These are phyloP conservation scores for Proisotoma minuta DNA, from an alignment of 2,888 invertebrate species.

Conservation along the genomic window DNA sequence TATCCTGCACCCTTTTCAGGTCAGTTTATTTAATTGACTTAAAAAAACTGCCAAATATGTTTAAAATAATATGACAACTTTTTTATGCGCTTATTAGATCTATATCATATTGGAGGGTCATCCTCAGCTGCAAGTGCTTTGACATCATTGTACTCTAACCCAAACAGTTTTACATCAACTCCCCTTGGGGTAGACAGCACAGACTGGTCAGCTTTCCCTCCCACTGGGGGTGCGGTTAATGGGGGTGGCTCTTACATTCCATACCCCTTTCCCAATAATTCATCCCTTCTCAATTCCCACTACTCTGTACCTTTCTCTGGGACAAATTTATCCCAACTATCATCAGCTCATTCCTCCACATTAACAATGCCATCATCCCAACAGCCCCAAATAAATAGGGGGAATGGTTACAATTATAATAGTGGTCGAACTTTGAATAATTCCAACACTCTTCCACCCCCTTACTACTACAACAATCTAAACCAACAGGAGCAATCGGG, in stretches of 20 bases:
- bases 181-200: conserved; percentile 48
- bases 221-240: not conserved
- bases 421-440: not conserved
- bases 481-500: not conserved
- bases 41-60: not conserved
- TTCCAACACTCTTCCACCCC: not conserved
- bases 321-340: not conserved
- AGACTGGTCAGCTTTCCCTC: conserved; percentile 26
- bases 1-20: not conserved
- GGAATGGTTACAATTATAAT: not conserved
- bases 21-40: not conserved
- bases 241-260: conserved; percentile 5
- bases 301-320: not conserved
- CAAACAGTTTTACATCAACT: conserved; percentile 47
- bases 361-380: not conserved
- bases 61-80: not conserved
- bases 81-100: conserved; percentile 37
- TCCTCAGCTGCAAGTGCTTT: conserved; percentile 50
- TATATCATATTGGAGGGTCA: conserved; percentile 49
- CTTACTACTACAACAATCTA: conserved; percentile 8
- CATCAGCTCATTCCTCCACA: not conserved
- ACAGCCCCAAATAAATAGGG: not conserved
- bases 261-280: conserved; percentile 6
- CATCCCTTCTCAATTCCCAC: too few species aligned
- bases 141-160: conserved; percentile 51